Evolutionary conservation across 2,113 vertebrate genomes (phyloP), one percentile per base, ranked within the genome.

Genomic region (Grantiella picta): DNA sequence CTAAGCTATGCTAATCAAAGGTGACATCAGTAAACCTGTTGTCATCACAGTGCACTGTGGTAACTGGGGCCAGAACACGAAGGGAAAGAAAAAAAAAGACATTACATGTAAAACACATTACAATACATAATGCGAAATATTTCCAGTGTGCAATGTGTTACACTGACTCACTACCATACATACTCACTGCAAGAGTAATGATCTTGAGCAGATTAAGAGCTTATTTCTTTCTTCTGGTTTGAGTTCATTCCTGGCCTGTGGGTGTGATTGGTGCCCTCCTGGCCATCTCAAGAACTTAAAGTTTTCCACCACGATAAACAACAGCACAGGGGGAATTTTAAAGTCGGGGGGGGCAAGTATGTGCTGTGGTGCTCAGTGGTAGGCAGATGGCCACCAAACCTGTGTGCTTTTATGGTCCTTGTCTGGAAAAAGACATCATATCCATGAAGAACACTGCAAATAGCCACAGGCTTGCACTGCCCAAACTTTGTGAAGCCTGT

Each of bases 31-130:
- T 47, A 87, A 80, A 82, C 16, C 45, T 71, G 35, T 7, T 83
- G 42, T 53, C 23, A 73, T 63, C 24, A 36, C 2, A 3, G 4
- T 61, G 22, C 16, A 16, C 18, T 31, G 31, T n/a, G 25, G 9
- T 64, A 85, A 44, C 24, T 2, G 2, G 7, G 25, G 14, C 12
- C 33, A 76, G 25, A 95, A 69, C 4, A 53, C 15, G 9, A 12
- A 60, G 25, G 4, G 1, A 9, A 24, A 23, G 5, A 28, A 56
- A 20, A 7, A 12, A 3, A 16, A 22, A 12, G 1, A 3, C 13
- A 53, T 20, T 44, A n/a, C 8, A 10, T 22, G 33, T 54, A 57
- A 86, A 78, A 75, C 40, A 40, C 21, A 60, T 47, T 71, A 10
- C 28, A 56, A 44, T n/a, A 47, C 8, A 15, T 35, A 57, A 33